Conservation (phyloP, 2,797 vertebrate species). For the Acrossocheilus wenchowensis region DNA sequence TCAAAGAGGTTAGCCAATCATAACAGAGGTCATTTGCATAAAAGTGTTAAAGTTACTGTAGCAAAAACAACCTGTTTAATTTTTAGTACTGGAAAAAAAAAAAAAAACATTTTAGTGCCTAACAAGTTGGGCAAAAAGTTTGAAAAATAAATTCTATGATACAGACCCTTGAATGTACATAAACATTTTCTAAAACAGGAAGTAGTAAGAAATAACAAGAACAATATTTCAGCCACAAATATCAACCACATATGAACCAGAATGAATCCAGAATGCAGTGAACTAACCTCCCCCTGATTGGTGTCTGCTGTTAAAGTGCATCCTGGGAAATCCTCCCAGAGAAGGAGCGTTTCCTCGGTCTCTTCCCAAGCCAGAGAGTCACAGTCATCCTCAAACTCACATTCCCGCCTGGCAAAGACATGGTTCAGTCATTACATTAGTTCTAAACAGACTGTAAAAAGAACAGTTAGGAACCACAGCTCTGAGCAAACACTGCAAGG, state of each 20-base stretch:
- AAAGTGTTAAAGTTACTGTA: background rate
- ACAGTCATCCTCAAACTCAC: constrained; percentile 97
- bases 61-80: background rate
- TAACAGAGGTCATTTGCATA: background rate
- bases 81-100: background rate
- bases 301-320: constrained; percentile 88
- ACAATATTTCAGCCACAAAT: background rate
- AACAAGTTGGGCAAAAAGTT: background rate
- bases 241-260: constrained; percentile 10
- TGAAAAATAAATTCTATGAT: background rate
- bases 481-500: background rate
- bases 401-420: constrained; percentile 83
- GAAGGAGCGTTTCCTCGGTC: constrained; percentile 93
- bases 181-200: background rate
- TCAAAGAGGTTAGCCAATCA: background rate
- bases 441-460: background rate
- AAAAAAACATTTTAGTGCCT: background rate
- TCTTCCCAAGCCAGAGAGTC: constrained; percentile 98
- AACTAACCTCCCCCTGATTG: constrained; percentile 85
- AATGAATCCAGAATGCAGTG: background rate
- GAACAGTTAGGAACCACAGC: background rate
- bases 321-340: constrained; percentile 98
- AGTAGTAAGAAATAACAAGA: background rate
- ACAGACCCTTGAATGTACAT: background rate
- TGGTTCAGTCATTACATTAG: background rate